These are phyloP conservation scores for Branchellion lobata DNA, from an alignment of 2,888 invertebrate species.

Conservation along the genomic window DNA sequence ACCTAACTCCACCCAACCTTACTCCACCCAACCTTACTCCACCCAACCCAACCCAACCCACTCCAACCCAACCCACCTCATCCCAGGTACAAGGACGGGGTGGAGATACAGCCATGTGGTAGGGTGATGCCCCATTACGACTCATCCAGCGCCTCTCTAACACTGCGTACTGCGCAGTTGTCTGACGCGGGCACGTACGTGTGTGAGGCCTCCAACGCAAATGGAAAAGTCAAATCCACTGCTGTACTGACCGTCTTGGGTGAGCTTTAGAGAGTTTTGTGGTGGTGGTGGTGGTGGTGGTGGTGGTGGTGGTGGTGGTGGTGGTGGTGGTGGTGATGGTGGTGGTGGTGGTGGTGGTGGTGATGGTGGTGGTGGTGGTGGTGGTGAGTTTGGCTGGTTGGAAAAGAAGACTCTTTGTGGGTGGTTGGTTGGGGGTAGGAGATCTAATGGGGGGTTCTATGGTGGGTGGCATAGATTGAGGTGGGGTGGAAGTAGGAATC, in stretches of 20 bases:
- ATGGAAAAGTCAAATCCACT: conserved; percentile 51
- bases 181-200: conserved; percentile 53
- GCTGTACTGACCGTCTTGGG: conserved; percentile 51
- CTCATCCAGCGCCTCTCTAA: conserved; percentile 66
- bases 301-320: conserved; percentile 19
- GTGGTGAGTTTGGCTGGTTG: too few relatives aligned
- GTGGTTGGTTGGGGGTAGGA: too few relatives aligned
- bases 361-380: too few relatives aligned
- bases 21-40: too few relatives aligned
- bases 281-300: too few relatives aligned
- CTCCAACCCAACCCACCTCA: not conserved
- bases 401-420: too few relatives aligned
- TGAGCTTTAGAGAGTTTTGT: conserved; percentile 21
- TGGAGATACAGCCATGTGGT: conserved; percentile 51
- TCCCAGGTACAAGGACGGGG: conserved; percentile 55
- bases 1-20: too few relatives aligned
- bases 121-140: conserved; percentile 49
- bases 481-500: too few relatives aligned
- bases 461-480: too few relatives aligned
- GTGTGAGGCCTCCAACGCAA: conserved; percentile 52
- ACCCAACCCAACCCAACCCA: not conserved
- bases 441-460: too few relatives aligned
- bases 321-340: too few relatives aligned
- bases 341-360: too few relatives aligned
- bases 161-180: conserved; percentile 69